A percentile compares a stretch with the other conserved stretches of the same genome.
These are phyloP conservation scores for Cheilosia variabilis DNA, from an alignment of 2,888 invertebrate genomes.

Conservation along the genomic window DNA sequence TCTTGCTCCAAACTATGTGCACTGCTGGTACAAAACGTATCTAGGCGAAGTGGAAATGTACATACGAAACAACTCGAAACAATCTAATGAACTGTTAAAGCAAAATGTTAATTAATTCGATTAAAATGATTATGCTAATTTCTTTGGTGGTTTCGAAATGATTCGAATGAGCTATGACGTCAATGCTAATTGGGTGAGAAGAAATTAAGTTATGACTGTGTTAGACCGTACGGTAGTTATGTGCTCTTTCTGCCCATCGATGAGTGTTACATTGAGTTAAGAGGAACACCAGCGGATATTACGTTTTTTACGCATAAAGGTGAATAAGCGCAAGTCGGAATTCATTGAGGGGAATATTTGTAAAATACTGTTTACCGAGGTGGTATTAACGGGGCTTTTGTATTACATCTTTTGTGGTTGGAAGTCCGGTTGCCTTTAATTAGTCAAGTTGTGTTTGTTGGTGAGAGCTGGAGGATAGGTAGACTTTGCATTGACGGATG, in stretches of 20 bases:
- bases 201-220: constrained; percentile 10
- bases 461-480: neutral
- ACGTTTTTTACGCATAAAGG: constrained; percentile 12
- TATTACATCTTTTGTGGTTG: neutral
- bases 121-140: constrained; percentile 63
- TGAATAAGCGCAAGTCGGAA: constrained; percentile 12
- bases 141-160: constrained; percentile 29
- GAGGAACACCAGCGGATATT: neutral
- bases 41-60: neutral
- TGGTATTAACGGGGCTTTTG: neutral
- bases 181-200: constrained; percentile 61
- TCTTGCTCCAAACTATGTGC: too few relatives aligned
- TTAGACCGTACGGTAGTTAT: neutral
- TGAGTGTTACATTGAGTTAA: constrained; percentile 5
- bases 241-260: neutral
- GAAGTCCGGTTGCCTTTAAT: neutral
- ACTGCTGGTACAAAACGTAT: neutral
- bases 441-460: neutral
- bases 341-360: neutral
- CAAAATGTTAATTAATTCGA: constrained; percentile 63
- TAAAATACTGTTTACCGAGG: neutral
- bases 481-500: neutral
- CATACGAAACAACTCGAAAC: neutral
- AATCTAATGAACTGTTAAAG: constrained; percentile 41
- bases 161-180: constrained; percentile 61